Conservation (phyloP, 2,797 vertebrate genomes). For the Furcifer pardalis region DNA sequence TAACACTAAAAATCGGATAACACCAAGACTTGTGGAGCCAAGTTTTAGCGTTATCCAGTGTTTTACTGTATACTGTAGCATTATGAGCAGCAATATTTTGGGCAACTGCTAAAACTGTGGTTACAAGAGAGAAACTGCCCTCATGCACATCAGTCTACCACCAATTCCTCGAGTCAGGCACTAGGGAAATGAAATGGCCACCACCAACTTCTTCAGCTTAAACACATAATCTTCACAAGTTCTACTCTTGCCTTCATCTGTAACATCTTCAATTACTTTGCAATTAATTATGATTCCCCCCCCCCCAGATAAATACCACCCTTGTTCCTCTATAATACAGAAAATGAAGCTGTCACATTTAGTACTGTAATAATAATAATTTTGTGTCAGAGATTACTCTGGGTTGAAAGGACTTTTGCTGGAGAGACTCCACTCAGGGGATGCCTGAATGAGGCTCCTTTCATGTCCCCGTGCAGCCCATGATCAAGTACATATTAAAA, state of each 20-base stretch:
- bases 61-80: neutral
- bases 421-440: too few relatives aligned
- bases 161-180: neutral
- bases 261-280: neutral
- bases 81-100: neutral
- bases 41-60: too few relatives aligned
- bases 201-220: neutral
- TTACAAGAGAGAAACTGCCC: neutral
- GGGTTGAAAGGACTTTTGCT: too few relatives aligned
- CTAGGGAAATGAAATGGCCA: neutral
- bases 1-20: too few relatives aligned
- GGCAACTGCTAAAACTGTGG: neutral
- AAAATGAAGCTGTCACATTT: neutral
- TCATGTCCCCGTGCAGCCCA: too few relatives aligned
- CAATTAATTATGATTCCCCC: constrained; percentile 36
- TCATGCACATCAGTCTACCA: neutral
- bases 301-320: constrained; percentile 42
- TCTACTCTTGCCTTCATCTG: neutral
- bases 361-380: too few relatives aligned
- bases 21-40: too few relatives aligned
- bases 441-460: too few relatives aligned
- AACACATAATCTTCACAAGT: neutral
- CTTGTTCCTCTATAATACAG: neutral
- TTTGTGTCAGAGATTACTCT: too few relatives aligned
- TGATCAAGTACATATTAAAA: neutral